phyloP scores from a whole-genome alignment of 2,888 invertebrate genomes.

The Epinotia demarniana region DNA sequence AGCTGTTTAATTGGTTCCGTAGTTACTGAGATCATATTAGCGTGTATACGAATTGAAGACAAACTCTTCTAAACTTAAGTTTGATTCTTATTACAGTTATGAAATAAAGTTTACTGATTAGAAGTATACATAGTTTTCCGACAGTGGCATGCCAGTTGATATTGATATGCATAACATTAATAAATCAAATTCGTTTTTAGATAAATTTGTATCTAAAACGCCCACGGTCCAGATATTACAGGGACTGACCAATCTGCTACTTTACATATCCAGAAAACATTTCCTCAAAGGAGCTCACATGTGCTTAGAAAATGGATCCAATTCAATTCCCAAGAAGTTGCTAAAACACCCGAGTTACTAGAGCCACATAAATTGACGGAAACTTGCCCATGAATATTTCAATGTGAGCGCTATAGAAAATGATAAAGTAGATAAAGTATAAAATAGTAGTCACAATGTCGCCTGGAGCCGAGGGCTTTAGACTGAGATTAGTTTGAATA shows the following conservation, averaged over 20 bases:
- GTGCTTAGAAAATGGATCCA: conserved; percentile 12
- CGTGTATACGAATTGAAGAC: conserved; percentile 27
- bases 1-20: conserved; percentile 61
- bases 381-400: conserved; percentile 43
- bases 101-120: background rate
- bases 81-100: conserved; percentile 1
- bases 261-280: background rate
- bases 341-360: conserved; percentile 15
- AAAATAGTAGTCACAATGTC: conserved; percentile 37
- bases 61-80: conserved; percentile 16
- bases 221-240: background rate
- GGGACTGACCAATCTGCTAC: background rate
- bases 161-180: background rate
- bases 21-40: conserved; percentile 48
- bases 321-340: conserved; percentile 14
- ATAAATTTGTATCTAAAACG: background rate
- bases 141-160: background rate
- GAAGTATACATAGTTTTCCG: too few species aligned
- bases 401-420: conserved; percentile 39
- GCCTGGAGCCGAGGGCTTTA: conserved; percentile 30
- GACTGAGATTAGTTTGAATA: conserved; percentile 43
- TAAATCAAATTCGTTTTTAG: too few species aligned
- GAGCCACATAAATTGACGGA: conserved; percentile 32
- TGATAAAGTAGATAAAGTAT: conserved; percentile 32
- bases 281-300: background rate